Conservation (phyloP, 53 echinoderm and acorn worm species). For the Echinarachnius parma region DNA sequence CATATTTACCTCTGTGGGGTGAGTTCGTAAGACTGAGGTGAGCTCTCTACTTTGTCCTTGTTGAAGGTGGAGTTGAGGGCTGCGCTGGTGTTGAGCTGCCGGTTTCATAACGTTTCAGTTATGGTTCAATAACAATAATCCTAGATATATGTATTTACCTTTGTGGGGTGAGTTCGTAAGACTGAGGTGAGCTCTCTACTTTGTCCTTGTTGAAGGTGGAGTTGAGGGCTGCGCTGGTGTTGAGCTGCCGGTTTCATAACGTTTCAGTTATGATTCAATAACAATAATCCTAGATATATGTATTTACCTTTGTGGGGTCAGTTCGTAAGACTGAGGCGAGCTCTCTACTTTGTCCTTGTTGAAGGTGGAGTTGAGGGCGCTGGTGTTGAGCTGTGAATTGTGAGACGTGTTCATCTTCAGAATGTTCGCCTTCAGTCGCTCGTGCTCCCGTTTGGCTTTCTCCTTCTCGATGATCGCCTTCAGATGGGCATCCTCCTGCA, state of each 20-base stretch:
- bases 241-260: slow-evolving; percentile 50
- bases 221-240: slow-evolving; percentile 61
- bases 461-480: slow-evolving; percentile 69
- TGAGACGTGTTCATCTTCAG: slow-evolving; percentile 79
- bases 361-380: slow-evolving; percentile 65
- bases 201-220: slow-evolving; percentile 64
- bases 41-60: slow-evolving; percentile 54
- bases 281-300: too few relatives aligned
- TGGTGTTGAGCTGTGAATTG: slow-evolving; percentile 53
- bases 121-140: too few relatives aligned
- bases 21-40: slow-evolving; percentile 73
- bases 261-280: too few relatives aligned
- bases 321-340: slow-evolving; percentile 74
- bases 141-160: too few relatives aligned
- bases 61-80: slow-evolving; percentile 75
- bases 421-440: slow-evolving; percentile 73
- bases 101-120: too few relatives aligned
- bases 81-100: slow-evolving; percentile 50
- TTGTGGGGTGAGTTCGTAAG: slow-evolving; percentile 84
- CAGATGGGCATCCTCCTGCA: slow-evolving; percentile 70
- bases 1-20: slow-evolving; percentile 93
- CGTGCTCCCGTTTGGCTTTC: slow-evolving; percentile 58
- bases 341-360: slow-evolving; percentile 55
- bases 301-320: slow-evolving; percentile 89
- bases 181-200: slow-evolving; percentile 56